Evolutionary conservation across 2,113 vertebrate genomes (phyloP), one percentile per base, ranked within the genome.

Genomic region (Salvelinus sp.): DNA sequence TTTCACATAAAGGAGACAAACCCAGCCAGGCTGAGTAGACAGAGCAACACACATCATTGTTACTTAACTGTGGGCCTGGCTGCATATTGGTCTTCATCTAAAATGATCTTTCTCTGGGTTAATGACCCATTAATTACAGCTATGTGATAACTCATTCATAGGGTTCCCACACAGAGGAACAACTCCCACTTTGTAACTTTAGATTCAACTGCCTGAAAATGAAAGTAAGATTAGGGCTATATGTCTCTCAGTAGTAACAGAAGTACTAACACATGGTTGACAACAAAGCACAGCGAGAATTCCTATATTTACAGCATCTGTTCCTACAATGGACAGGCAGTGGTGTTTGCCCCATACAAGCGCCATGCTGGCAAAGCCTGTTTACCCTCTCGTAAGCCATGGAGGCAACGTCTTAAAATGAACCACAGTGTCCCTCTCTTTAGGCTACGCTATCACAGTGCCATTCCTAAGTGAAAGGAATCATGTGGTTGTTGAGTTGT

Each of bases 351-450:
- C 48, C 62, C 60, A 74, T 68, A 79, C 57, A 38, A 20, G 20
- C 16, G 1, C 50, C 71, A 76, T 70, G 67, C 44, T 76, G 74
- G 74, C 54, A 79, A 69, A 79, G 47, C 66, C 50, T 58, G 57
- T 27, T 69, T 76, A 71, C 74, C 28, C 47, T 30, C 64, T 66
- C 13, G 14, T 69, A n/a, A 6, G 7, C 23, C 68, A 69, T 69
- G 68, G 68, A 47, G 38, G 44, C 7, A 23, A 62, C 18, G n/a
- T 62, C 58, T 23, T 23, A 62, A 9, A 7, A 62, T 62, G n/a
- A 7, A 10, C 58, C 58, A 22, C 58, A n/a, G 4, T 22, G 58
- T 22, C 50, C 16, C 50, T 54, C 13, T 18, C 16, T 44, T 54
- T 14, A 54, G 50, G 13, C 50, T 16, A 54, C 16, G 12, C 12